Evolutionary conservation across 1,140 invertebrate genomes (phyloP).

Genomic region (Procambarus virginalis): DNA sequence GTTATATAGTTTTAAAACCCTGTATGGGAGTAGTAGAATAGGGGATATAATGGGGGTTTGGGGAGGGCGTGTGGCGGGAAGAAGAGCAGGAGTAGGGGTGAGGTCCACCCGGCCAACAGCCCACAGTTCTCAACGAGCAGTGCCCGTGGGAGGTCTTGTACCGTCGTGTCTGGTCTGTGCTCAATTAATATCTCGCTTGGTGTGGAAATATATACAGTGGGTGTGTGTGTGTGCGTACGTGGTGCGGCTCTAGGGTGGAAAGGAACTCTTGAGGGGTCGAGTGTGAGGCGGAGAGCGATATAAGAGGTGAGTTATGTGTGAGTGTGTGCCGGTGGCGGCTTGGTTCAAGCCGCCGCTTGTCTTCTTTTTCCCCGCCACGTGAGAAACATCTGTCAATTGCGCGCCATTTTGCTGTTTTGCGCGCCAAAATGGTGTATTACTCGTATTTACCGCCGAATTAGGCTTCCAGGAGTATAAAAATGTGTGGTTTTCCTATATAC

Average conservation of each 20-base stretch:
- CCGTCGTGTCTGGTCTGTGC: slow-evolving; percentile 33
- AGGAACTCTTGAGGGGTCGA: not conserved
- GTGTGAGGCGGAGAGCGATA: not conserved
- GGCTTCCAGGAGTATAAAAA: too few relatives aligned
- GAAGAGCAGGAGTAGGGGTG: slow-evolving; percentile 1
- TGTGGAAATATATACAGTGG: slow-evolving; percentile 26
- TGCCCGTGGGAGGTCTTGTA: slow-evolving; percentile 37
- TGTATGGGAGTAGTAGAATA: not conserved
- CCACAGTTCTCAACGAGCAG: slow-evolving; percentile 49
- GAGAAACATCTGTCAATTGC: not conserved
- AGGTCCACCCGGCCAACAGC: slow-evolving; percentile 20
- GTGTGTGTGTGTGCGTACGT: slow-evolving; percentile 21
- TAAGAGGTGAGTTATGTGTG: not conserved
- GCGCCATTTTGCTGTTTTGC: not conserved
- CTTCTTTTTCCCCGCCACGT: not conserved
- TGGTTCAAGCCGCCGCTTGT: not conserved
- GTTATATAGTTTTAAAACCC: not conserved
- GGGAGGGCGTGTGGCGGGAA: not conserved
- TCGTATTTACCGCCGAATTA: too few relatives aligned
- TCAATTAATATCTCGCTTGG: slow-evolving; percentile 30
- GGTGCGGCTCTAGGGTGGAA: not conserved
- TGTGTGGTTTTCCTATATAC: too few relatives aligned
- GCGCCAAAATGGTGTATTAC: not conserved
- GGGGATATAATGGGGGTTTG: not conserved
- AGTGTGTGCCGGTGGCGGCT: not conserved